Evolutionary conservation across 2,888 invertebrate genomes (phyloP), one percentile per base, ranked within the genome.

Genomic region (Drosophila phalerata): DNA sequence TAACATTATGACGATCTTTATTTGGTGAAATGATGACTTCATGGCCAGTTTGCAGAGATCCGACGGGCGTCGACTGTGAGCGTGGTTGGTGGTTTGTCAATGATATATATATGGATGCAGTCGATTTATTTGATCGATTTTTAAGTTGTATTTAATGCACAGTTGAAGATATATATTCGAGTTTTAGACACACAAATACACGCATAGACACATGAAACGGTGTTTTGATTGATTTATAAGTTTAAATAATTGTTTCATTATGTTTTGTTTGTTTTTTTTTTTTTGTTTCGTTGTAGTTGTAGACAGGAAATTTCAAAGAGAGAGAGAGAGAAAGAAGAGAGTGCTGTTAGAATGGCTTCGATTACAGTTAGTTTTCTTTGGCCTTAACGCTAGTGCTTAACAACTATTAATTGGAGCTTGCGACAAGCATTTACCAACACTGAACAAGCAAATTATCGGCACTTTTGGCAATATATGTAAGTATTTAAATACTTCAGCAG

Each of bases 11-110:
- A 93, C 97, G 95, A 93, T 97, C 97, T 91, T 97, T 95, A 93
- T 97, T 97, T 81, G 97, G 97, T 88, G 98, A 97, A 87, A 97
- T 96, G 82, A 98, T 96, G 83, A 97, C 96, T 94, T 98, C 98
- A 92, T 97, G 97, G 88, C 96, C 96, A 83, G 97, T 97, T 94
- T 97, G 97, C 91, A 97, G 94, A 55, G 98, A 97, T 91, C 97
- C 97, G 91, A 98, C 97, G 72, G 98, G 97, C 77, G 98, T 98
- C 81, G 97, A 97, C 98, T 98, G 95, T 82, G 60, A 69, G 55
- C 77, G 65, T 53, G 56, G 32, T 56, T 51, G 32, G 42, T 71
- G 63, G 62, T 76, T 67, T 47, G 49, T 78, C 66, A 73, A 71
- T 74, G 61, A 72, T 76, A 58, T 61, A 57, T 55, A 42, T 37